A percentile compares a stretch with the other conserved stretches of the same genome.
phyloP scores from a whole-genome alignment of 2,797 vertebrate genomes.

The Steatocranus sp. region DNA sequence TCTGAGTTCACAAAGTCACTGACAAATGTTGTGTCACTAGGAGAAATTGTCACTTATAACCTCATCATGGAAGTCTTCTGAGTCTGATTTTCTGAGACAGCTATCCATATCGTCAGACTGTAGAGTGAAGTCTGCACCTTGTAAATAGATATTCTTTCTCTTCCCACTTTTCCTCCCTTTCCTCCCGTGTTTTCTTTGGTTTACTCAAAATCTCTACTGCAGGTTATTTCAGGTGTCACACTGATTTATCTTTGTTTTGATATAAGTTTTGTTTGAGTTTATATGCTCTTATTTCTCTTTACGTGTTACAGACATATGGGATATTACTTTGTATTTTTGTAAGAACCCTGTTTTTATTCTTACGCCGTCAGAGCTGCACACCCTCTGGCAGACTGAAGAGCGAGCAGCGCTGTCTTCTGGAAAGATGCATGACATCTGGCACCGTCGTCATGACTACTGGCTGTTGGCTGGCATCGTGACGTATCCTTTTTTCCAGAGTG shows the following conservation, averaged over 20 bases:
- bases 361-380: conserved; percentile 86
- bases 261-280: background rate
- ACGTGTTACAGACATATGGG: background rate
- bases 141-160: background rate
- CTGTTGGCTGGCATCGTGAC: conserved; percentile 95
- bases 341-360: background rate
- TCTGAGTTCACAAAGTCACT: background rate
- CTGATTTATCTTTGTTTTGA: background rate
- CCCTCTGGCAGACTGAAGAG: conserved; percentile 97
- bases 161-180: background rate
- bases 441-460: conserved; percentile 98
- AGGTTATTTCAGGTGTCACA: background rate
- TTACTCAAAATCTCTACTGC: background rate
- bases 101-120: background rate
- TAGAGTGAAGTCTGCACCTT: background rate
- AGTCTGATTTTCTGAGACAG: background rate
- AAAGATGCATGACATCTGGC: conserved; percentile 98
- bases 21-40: background rate
- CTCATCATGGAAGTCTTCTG: background rate
- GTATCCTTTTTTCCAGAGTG: conserved; percentile 81
- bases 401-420: conserved; percentile 90
- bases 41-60: background rate
- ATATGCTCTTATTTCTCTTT: background rate
- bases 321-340: background rate
- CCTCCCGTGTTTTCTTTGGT: background rate